Conservation (phyloP, 1,140 invertebrate genomes). For the Bacillus rossius region DNA sequence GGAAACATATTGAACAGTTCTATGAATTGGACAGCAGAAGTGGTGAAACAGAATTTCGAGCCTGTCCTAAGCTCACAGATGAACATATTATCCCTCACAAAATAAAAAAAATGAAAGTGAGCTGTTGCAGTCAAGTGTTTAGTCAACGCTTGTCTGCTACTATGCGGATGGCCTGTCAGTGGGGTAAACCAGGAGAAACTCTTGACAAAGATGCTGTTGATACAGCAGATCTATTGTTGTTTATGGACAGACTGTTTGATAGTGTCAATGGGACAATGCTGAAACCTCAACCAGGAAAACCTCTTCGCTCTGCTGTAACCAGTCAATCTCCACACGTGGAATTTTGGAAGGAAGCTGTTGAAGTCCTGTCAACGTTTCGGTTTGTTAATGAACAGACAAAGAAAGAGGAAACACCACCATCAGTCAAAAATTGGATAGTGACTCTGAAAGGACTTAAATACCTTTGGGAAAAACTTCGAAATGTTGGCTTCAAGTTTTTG, state of each 20-base stretch:
- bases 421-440: slow-evolving; percentile 30
- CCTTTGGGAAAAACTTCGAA: neutral
- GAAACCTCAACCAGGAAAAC: slow-evolving; percentile 20
- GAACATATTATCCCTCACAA: slow-evolving; percentile 19
- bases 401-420: slow-evolving; percentile 22
- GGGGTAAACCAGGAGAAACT: slow-evolving; percentile 22
- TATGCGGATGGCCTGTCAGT: slow-evolving; percentile 25
- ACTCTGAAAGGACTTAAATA: slow-evolving; percentile 28
- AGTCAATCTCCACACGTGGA: slow-evolving; percentile 26
- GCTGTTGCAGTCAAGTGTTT: slow-evolving; percentile 30
- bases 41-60: no score
- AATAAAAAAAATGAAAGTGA: slow-evolving; percentile 32
- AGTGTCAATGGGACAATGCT: slow-evolving; percentile 26
- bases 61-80: slow-evolving; percentile 26
- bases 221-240: slow-evolving; percentile 28
- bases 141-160: slow-evolving; percentile 26
- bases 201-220: slow-evolving; percentile 20
- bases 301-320: slow-evolving; percentile 26
- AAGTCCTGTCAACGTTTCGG: slow-evolving; percentile 24
- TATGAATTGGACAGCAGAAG: no score
- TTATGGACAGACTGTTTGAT: slow-evolving; percentile 32
- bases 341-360: slow-evolving; percentile 25
- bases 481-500: neutral
- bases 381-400: slow-evolving; percentile 21
- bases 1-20: no score